These are phyloP conservation scores for Cyphomyrus plagiostoma DNA, from an alignment of 2,113 vertebrate genomes.

Conservation along the genomic window DNA sequence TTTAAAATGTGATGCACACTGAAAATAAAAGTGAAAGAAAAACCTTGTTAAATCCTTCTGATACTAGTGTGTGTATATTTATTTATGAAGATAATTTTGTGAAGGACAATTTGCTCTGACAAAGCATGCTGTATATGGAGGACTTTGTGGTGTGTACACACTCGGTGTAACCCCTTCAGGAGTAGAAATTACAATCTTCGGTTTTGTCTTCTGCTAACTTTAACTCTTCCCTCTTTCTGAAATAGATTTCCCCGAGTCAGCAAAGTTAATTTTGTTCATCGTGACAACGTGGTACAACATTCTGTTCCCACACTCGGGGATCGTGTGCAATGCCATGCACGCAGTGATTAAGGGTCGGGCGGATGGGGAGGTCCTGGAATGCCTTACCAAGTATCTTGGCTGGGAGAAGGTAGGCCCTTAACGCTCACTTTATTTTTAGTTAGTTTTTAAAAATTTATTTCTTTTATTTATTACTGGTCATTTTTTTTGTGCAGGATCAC, in stretches of 20 bases:
- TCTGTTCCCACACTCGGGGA: slow-evolving; percentile 60
- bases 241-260: slow-evolving; percentile 75
- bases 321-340: slow-evolving; percentile 76
- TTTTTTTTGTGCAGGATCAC: neutral
- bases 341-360: slow-evolving; percentile 68
- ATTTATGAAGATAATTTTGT: neutral
- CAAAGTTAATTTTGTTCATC: slow-evolving; percentile 79
- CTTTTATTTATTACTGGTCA: neutral
- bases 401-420: slow-evolving; percentile 78
- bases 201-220: neutral
- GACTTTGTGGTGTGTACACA: neutral
- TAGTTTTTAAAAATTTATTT: neutral
- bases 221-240: slow-evolving; percentile 3
- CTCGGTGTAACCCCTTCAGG: neutral
- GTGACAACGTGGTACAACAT: slow-evolving; percentile 76
- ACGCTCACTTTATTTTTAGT: neutral
- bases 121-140: neutral
- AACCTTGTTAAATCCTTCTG: neutral
- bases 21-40: neutral
- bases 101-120: neutral
- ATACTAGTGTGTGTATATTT: neutral
- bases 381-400: slow-evolving; percentile 65
- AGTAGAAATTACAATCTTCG: neutral
- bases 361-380: slow-evolving; percentile 58
- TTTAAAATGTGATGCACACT: neutral